phyloP scores from a whole-genome alignment of 2,113 vertebrate species.

The Peromyscus leucopus region DNA sequence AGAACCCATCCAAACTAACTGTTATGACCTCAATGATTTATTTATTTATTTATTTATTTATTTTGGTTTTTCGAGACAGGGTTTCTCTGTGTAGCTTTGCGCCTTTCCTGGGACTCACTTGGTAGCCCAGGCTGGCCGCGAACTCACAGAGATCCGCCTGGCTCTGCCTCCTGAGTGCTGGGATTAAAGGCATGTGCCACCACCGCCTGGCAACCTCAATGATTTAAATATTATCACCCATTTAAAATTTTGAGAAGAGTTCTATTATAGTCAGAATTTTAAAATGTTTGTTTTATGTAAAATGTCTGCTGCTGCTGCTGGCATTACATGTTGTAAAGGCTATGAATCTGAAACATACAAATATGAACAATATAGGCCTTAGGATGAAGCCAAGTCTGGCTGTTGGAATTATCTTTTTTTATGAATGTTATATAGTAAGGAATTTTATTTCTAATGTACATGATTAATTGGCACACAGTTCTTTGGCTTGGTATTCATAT shows the following conservation, averaged over 20 bases:
- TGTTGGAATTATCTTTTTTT: background rate
- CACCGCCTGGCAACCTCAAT: too few relatives aligned
- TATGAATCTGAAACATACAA: background rate
- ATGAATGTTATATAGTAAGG: conserved; percentile 13
- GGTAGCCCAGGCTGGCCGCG: too few relatives aligned
- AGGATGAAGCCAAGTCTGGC: background rate
- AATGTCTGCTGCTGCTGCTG: background rate
- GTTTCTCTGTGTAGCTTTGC: too few relatives aligned
- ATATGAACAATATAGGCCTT: background rate
- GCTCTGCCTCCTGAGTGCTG: too few relatives aligned
- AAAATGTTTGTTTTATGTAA: background rate
- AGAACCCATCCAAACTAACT: background rate
- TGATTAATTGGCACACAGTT: conserved; percentile 13
- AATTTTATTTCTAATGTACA: conserved; percentile 25
- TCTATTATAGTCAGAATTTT: background rate
- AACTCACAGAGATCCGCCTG: too few relatives aligned
- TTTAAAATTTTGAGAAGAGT: background rate
- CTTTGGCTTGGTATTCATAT: conserved; percentile 56
- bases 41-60: too few relatives aligned
- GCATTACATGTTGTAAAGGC: background rate
- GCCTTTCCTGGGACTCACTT: too few relatives aligned
- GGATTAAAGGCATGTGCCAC: too few relatives aligned
- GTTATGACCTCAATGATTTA: background rate
- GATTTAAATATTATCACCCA: background rate
- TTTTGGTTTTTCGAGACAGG: too few relatives aligned